Percentiles rank a stretch among this genome's conserved stretches.
These are phyloP conservation scores for Osmerus mordax DNA, from an alignment of 2,113 vertebrate genomes.

Conservation along the genomic window DNA sequence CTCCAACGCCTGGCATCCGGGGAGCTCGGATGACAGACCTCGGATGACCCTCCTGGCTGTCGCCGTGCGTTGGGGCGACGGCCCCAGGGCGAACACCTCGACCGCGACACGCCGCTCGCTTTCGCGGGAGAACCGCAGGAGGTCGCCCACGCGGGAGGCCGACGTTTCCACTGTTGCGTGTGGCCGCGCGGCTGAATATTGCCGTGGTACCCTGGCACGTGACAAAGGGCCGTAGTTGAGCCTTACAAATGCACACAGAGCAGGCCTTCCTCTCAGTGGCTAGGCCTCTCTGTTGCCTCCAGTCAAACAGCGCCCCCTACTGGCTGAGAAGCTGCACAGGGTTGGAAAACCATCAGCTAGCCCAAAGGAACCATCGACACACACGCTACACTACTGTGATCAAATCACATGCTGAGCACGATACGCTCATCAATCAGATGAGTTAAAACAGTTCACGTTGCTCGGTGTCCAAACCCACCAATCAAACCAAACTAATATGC, in stretches of 20 bases:
- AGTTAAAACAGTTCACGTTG: not conserved
- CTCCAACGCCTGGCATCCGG: conserved; percentile 20
- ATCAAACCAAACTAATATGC: not conserved
- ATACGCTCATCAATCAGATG: not conserved
- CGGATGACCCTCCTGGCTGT: conserved; percentile 26
- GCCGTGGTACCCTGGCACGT: conserved; percentile 7
- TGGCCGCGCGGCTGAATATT: not conserved
- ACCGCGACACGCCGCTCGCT: conserved; percentile 31
- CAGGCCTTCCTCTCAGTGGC: conserved; percentile 13
- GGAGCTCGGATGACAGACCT: conserved; percentile 19
- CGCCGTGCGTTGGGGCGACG: not conserved
- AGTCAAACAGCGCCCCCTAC: conserved; percentile 56
- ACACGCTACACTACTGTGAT: not conserved
- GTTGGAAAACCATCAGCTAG: not conserved
- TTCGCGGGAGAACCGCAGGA: conserved; percentile 24
- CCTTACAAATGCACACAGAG: conserved; percentile 6
- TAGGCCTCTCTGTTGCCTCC: conserved; percentile 23
- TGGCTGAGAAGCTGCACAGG: conserved; percentile 26
- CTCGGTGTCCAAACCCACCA: not conserved
- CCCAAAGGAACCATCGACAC: not conserved
- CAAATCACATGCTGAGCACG: too few species aligned
- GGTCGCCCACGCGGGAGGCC: conserved; percentile 21
- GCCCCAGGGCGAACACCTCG: conserved; percentile 19
- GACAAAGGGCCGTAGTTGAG: not conserved
- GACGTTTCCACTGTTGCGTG: not conserved